Evolutionary conservation across 2,113 vertebrate genomes (phyloP).

Genomic region (Bubalus kerabau): DNA sequence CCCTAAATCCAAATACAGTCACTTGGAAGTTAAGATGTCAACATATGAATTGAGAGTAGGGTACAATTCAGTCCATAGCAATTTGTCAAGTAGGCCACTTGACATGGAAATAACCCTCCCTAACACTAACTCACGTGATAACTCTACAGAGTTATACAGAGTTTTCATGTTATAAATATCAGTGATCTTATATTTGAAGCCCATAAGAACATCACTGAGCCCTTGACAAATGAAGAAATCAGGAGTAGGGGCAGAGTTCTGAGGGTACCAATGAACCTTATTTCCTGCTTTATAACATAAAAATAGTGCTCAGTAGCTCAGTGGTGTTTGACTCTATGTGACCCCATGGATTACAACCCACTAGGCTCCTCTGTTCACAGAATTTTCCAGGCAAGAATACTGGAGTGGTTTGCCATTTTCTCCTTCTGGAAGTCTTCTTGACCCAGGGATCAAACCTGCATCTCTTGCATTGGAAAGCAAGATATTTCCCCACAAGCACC

Average conservation of each 20-base stretch:
- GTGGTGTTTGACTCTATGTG: not conserved
- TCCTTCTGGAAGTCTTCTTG: accelerated
- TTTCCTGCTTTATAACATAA: not conserved
- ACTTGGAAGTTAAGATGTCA: not conserved
- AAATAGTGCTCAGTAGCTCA: not conserved
- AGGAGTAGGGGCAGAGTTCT: not conserved
- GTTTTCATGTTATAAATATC: not conserved
- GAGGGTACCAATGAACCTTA: not conserved
- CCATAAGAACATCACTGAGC: accelerated
- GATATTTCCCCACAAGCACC: not conserved
- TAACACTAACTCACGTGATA: not conserved
- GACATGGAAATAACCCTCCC: not conserved
- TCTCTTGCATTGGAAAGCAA: not conserved
- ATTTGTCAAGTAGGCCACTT: not conserved
- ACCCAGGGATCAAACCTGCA: not conserved
- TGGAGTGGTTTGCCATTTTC: not conserved
- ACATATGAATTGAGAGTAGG: not conserved
- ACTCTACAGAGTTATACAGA: not conserved
- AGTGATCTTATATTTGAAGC: not conserved
- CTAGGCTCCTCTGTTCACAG: not conserved
- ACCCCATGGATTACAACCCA: not conserved
- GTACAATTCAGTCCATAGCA: not conserved
- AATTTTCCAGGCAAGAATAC: not conserved
- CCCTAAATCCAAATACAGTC: not conserved
- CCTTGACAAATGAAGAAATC: not conserved